Evolutionary conservation across 2,113 vertebrate species (phyloP).

Genomic region (Ctenodactylus gundi): DNA sequence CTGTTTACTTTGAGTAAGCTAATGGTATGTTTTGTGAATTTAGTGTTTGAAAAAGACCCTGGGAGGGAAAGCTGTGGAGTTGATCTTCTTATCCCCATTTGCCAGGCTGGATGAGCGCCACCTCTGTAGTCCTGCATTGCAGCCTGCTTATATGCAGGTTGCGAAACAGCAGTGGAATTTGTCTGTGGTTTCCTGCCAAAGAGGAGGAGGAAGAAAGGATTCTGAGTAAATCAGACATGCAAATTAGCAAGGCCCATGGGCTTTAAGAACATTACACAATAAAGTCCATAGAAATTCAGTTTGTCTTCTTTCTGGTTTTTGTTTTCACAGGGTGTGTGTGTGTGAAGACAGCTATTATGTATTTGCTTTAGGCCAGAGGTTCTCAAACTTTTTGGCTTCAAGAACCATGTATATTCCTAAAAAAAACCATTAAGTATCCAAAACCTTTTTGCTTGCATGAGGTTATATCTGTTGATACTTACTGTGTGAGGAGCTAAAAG

Average conservation of each 20-base stretch:
- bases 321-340: not conserved
- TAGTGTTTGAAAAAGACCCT: conserved; percentile 65
- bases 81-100: conserved; percentile 49
- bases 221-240: conserved; percentile 73
- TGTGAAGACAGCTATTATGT: not conserved
- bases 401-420: not conserved
- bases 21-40: conserved; percentile 71
- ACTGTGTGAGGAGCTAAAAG: not conserved
- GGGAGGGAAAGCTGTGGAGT: conserved; percentile 42
- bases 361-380: conserved; percentile 38
- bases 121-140: not conserved
- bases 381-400: not conserved
- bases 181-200: conserved; percentile 67
- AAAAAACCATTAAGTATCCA: not conserved
- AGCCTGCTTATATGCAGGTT: conserved; percentile 50
- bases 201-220: conserved; percentile 68
- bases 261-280: conserved; percentile 56
- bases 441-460: conserved; percentile 16
- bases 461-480: not conserved
- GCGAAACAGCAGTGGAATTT: conserved; percentile 69
- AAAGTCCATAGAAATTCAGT: conserved; percentile 55
- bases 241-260: conserved; percentile 71
- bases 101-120: conserved; percentile 39
- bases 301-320: conserved; percentile 41
- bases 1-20: conserved; percentile 73